Base-by-base conservation (phyloP, 1,140 invertebrate genomes). In the Tigriopus japonicus region DNA sequence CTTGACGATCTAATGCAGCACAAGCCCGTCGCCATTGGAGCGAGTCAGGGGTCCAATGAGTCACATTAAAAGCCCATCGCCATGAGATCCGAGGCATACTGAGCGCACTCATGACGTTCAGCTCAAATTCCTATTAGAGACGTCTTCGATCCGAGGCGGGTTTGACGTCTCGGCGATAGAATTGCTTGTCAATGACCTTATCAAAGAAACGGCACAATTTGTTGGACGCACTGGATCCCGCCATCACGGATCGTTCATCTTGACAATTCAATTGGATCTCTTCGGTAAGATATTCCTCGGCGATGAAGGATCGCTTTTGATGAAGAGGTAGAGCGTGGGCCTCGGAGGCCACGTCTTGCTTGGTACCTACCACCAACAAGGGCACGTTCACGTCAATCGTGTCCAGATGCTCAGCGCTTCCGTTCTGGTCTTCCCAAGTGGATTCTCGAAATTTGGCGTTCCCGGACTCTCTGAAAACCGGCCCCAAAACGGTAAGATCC, bases 171-270 rank as follows among this genome's bases (percentile, higher is more conserved):
- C 55, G 17, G 35, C 15, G 24, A 14, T 35, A 35, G 42, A 58
- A 58, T 43, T 58, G 55, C 40, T 41, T 41, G 21, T 21, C 21
- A 63, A 87, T 86, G 7, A 88, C 90, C 77, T 89, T 89, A 72
- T 97, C 92, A 72, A 94, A 93, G 76, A 95, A 97, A 69, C 87
- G 78, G 14, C 83, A 85, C 19, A 95, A 70, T 74, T 93, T 94
- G 0, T 94, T 88, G 45, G 89, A 81, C 69, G 89, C 89, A 63
- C 85, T 87, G 1, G 85, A 86, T 3, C 89, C 91, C 14, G 91
- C 85, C n/a, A 87, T 86, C 63, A 96, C 72, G 64, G 85, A 86
- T 69, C 85, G 82, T 1, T 77, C 72, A 71, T 88, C 81, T 65
- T 79, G 76, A 67, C 84, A 90, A 74, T 89, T 84, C 17, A 58